Evolutionary conservation across 64 coral and sea anemone genomes (phyloP), one percentile per base, ranked within the genome.

Genomic region (Platygyra sinensis): DNA sequence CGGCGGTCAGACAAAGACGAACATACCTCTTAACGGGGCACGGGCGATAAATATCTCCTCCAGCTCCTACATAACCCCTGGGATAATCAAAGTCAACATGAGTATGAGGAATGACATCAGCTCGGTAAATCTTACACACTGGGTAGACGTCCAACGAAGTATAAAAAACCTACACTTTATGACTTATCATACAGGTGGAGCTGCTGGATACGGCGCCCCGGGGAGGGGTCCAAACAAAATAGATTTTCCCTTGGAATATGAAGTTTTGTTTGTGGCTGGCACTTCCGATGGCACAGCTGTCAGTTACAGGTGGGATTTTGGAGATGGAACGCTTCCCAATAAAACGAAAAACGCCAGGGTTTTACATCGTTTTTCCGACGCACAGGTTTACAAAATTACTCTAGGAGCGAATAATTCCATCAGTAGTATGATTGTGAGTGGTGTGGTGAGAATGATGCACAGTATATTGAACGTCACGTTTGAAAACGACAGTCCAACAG

Each of bases 231-330:
- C 57, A 27, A 89, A 73, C 32, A 73, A 76, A 3, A 80, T 87
- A 57, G 60, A 51, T 5, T 95, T 95, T 74, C 94, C 94, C 0
- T 13, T 67, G 60, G 94, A 95, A 61, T 83, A 83, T 18, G 59
- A 57, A 5, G 75, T 95, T 4, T 55, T 54, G 30, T 63, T 82
- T 62, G 67, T 50, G 30, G 86, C 84, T 1, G 81, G 72, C 54
- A 90, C 77, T n/a, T 88, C 74, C 8, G 89, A 91, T 84, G 94
- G 94, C 6, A 86, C 94, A 33, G 87, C 87, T 18, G 72, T 92
- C 38, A 95, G 71, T 12, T 95, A 91, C 28, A 79, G 18, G 0
- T 87, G 88, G 67, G 52, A 87, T 25, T 92, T 91, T 65, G 94
- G 89, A 24, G 94, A 95, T 69, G 78, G 72, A 3, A 14, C 59